Conservation (phyloP, 2,113 vertebrate genomes). For the Ameiurus melas region DNA sequence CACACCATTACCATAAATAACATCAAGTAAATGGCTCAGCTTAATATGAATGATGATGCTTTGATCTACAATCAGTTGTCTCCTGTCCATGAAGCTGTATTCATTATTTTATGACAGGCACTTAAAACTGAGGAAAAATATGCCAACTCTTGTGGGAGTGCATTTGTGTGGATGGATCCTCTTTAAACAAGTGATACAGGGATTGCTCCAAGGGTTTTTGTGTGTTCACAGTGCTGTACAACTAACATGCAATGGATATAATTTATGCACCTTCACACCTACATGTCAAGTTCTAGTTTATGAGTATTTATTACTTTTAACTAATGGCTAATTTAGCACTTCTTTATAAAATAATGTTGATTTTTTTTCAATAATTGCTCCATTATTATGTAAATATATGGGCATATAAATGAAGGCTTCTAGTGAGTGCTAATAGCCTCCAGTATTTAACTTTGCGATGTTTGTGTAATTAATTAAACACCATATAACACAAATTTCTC, state of each 20-base stretch:
- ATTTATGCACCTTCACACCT: constrained; percentile 67
- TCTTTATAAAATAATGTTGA: constrained; percentile 54
- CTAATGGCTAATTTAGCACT: constrained; percentile 67
- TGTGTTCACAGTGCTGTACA: constrained; percentile 1
- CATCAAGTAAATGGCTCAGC: constrained; percentile 2
- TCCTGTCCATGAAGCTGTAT: constrained; percentile 9
- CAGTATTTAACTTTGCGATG: neutral
- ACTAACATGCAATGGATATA: constrained; percentile 54
- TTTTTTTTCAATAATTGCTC: constrained; percentile 54
- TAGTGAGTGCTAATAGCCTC: constrained; percentile 24
- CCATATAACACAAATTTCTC: neutral
- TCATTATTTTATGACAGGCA: constrained; percentile 14
- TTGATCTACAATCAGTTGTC: constrained; percentile 21
- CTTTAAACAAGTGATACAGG: neutral
- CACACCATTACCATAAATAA: constrained; percentile 25
- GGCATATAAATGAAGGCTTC: constrained; percentile 56
- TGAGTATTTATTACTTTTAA: constrained; percentile 67
- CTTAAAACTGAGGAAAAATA: neutral
- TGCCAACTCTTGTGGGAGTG: constrained; percentile 1
- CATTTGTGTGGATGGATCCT: constrained; percentile 12
- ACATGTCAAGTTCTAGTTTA: constrained; percentile 57
- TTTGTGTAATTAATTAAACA: constrained; percentile 1
- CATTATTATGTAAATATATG: constrained; percentile 61
- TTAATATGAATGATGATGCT: constrained; percentile 19
- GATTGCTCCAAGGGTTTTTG: neutral